Base-by-base conservation (phyloP, 2,113 vertebrate genomes). In the Halichoerus grypus region DNA sequence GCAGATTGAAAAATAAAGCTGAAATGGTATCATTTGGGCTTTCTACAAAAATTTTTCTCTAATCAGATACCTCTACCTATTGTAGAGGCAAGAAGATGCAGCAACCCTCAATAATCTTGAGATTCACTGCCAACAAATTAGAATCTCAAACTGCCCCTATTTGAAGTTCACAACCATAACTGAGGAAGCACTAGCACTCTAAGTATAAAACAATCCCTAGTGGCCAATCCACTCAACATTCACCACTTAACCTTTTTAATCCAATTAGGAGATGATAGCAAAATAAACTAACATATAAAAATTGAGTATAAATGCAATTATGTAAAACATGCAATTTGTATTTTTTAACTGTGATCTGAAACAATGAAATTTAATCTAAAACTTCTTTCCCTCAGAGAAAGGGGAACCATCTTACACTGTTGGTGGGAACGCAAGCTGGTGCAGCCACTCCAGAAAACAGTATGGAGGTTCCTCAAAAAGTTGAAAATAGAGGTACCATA, bases 271-370 rank as follows among this genome's bases (percentile, higher is more conserved):
- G 39, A 85, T 31, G 39, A 74, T 0, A 85, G 55, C 33, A 88
- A 96, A 91, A 36, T 42, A 94, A 67, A 28, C 89, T 19, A 85
- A 69, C 86, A 83, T 84, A 76, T 21, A 79, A 88, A 92, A 95
- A 84, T 1, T 57, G 28, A 93, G 18, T 91, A 76, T 76, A 28
- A 74, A 86, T 71, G 7, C 46, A 74, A 13, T 90, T 85, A 80
- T 42, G 46, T 28, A 80, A 79, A 96, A 80, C 26, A n/a, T 15
- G 28, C 15, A 80, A 61, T 24, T 65, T n/a, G 7, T 39, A 76
- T 61, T 95, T 94, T 90, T 96, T 51, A 89, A 55, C n/a, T 86
- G 3, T 80, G 63, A 92, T 26, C 24, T 80, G 55, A 96, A 89
- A 84, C 31, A 33, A 67, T 57, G 46, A 71, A 63, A 92, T 81